phyloP scores from a whole-genome alignment of 1,140 invertebrate genomes.

The Eueides isabella region DNA sequence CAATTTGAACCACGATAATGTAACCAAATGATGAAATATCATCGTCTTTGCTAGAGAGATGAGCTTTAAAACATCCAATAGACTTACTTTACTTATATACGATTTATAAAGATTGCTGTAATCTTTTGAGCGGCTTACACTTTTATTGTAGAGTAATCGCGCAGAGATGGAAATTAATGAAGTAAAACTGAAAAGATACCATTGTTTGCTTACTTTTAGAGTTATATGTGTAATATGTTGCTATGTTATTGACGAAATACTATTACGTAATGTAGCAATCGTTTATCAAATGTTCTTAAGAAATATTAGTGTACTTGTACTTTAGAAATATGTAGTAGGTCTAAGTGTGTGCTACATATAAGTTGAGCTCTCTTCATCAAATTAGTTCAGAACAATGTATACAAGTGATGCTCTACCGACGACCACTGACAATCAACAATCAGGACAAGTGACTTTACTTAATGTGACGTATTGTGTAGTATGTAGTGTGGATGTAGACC shows the following conservation, averaged over 20 bases:
- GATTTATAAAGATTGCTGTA: not conserved
- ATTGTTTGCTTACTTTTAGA: not conserved
- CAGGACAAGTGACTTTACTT: too few species aligned
- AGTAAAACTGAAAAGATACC: not conserved
- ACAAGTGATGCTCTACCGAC: too few species aligned
- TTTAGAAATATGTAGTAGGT: too few species aligned
- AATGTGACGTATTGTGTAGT: too few species aligned
- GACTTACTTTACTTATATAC: too few species aligned
- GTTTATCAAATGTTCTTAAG: too few species aligned
- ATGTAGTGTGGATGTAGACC: too few species aligned
- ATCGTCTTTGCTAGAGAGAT: not conserved
- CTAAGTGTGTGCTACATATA: too few species aligned
- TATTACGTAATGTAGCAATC: not conserved
- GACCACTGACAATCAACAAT: too few species aligned
- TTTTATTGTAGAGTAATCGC: not conserved
- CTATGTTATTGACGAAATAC: not conserved
- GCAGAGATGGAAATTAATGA: not conserved
- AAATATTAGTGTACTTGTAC: too few species aligned
- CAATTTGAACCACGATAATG: not conserved
- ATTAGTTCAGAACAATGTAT: too few species aligned
- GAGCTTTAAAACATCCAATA: not conserved
- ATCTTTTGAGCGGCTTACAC: not conserved
- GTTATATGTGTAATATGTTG: not conserved
- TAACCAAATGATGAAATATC: slow-evolving; percentile 10
- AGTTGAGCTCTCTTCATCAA: too few species aligned